Evolutionary conservation across 2,113 vertebrate genomes (phyloP).

Genomic region (Solea senegalensis): DNA sequence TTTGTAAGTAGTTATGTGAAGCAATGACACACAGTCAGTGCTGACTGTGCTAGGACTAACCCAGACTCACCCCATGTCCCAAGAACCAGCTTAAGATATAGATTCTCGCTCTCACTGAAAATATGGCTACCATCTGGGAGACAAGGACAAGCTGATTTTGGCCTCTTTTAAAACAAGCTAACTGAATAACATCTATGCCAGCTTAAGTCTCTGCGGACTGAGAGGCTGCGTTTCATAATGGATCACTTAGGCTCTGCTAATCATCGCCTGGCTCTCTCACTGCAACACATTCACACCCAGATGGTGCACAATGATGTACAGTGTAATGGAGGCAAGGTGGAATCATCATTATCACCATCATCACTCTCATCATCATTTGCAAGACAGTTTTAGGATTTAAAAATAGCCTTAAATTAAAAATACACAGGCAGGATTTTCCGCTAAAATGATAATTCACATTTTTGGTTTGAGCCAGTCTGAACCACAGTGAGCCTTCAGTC

Average conservation of each 20-base stretch:
- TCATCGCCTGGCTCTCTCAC: slow-evolving; percentile 49
- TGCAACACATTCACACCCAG: slow-evolving; percentile 52
- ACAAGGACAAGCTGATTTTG: too few relatives aligned
- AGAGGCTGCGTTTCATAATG: slow-evolving; percentile 45
- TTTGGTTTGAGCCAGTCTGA: not conserved
- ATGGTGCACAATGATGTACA: slow-evolving; percentile 40
- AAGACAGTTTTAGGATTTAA: not conserved
- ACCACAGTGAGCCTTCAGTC: too few relatives aligned
- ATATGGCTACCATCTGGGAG: too few relatives aligned
- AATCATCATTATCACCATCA: slow-evolving; percentile 23
- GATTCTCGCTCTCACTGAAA: too few relatives aligned
- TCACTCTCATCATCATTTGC: slow-evolving; percentile 15
- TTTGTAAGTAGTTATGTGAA: too few relatives aligned
- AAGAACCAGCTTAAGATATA: too few relatives aligned
- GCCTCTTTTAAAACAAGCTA: slow-evolving; percentile 31
- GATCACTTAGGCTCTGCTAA: slow-evolving; percentile 56
- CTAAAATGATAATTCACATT: not conserved
- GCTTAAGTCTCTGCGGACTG: not conserved
- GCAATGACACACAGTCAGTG: too few relatives aligned
- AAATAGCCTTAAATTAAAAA: not conserved
- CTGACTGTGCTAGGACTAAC: too few relatives aligned
- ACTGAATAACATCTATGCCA: not conserved
- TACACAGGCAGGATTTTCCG: not conserved
- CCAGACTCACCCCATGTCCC: too few relatives aligned
- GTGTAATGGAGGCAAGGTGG: slow-evolving; percentile 37